Evolutionary conservation across 2,888 invertebrate species (phyloP), one percentile per base, ranked within the genome.

Genomic region (Ophion slaviceki): DNA sequence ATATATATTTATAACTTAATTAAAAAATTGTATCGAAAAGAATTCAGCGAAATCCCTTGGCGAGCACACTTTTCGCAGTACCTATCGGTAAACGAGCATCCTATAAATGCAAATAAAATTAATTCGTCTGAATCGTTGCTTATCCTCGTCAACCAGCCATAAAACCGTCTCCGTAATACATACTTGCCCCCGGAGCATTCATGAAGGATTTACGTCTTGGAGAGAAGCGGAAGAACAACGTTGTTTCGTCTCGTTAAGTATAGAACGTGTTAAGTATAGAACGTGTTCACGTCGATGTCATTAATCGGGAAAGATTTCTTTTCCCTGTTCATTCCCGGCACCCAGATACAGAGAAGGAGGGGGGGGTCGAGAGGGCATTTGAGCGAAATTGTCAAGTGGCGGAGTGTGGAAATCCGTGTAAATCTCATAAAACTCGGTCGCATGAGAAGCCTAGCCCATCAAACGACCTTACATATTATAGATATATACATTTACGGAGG

Each of bases 351-450:
- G 47, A 24, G 20, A 14, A 24, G 7, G n/a, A n/a, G 36, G 40
- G 76, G n/a, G 7, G n/a, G 2, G 3, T 28, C 71, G 59, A 36
- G 66, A 74, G 32, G 53, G 78, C 71, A 76, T 82, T 71, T 47
- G 78, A 71, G 86, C 85, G 89, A 89, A 90, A 92, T 87, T 84
- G 88, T 88, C 78, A 88, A 89, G 86, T 86, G 87, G 88, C 87
- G 86, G 89, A 87, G 89, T 89, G 90, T 90, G 90, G 88, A 90
- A 92, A 92, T 92, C 87, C 90, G 88, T 91, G 92, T 90, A 92
- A 92, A 92, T 91, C 36, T 80, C 92, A 92, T 92, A 92, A 92
- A 92, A 91, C 79, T 77, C 32, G 61, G 76, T 80, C 28, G 76
- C n/a, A 75, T 57, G 66, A 77, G 53, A 57, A 72, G 64, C 45